These are phyloP conservation scores for Yponomeuta evonymella DNA, from an alignment of 2,888 invertebrate genomes.

Conservation along the genomic window DNA sequence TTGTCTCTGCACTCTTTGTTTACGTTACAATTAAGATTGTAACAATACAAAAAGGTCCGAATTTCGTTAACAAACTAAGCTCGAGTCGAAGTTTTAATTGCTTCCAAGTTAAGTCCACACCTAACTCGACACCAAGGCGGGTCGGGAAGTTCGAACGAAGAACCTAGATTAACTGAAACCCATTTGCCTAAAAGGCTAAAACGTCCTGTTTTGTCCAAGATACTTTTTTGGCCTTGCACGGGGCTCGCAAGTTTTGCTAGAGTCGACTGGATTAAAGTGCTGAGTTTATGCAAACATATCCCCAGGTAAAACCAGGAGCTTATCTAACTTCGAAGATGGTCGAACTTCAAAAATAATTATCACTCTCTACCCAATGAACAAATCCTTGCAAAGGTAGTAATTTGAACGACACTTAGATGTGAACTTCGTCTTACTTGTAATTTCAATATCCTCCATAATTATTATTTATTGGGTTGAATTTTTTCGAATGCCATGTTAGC, in stretches of 20 bases:
- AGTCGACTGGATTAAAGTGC: neutral
- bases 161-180: constrained; percentile 34
- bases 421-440: neutral
- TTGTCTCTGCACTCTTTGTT: constrained; percentile 63
- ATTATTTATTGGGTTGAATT: no score
- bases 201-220: constrained; percentile 24
- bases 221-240: constrained; percentile 12
- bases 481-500: no score
- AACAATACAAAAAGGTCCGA: constrained; percentile 63
- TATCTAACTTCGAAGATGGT: neutral
- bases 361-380: neutral
- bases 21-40: constrained; percentile 52
- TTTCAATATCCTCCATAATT: neutral
- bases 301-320: neutral
- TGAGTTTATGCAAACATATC: neutral
- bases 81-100: constrained; percentile 65
- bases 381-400: neutral
- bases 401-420: neutral
- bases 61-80: constrained; percentile 57
- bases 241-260: neutral
- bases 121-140: constrained; percentile 29
- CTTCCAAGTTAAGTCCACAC: constrained; percentile 52
- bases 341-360: neutral
- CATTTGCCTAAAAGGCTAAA: constrained; percentile 41
- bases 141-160: constrained; percentile 27